Evolutionary conservation across 2,113 vertebrate genomes (phyloP).

Genomic region (Willisornis vidua): DNA sequence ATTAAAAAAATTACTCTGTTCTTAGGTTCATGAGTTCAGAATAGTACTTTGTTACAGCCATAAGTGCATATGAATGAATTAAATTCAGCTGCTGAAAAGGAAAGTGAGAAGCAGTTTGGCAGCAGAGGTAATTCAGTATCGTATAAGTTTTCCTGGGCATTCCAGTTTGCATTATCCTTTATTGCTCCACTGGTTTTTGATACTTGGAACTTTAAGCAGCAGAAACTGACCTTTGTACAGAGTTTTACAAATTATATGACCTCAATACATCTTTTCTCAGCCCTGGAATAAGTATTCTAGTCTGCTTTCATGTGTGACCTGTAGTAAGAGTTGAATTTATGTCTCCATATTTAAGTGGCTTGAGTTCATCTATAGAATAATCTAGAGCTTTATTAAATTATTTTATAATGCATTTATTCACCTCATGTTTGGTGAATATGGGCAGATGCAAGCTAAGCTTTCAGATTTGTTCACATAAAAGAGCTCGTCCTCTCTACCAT

Average conservation of each 20-base stretch:
- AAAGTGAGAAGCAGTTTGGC: background rate
- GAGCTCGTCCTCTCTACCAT: conserved; percentile 11
- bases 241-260: background rate
- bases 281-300: background rate
- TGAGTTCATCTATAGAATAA: background rate
- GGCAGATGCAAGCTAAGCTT: background rate
- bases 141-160: background rate
- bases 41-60: background rate
- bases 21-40: background rate
- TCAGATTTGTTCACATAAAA: background rate
- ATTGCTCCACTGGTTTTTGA: background rate
- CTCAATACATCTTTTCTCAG: background rate
- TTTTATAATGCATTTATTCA: background rate
- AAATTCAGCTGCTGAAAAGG: background rate
- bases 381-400: background rate
- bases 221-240: background rate
- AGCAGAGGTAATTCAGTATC: background rate
- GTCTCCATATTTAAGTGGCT: background rate
- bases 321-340: conserved; percentile 13
- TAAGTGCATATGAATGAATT: background rate
- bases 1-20: background rate
- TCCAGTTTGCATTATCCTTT: background rate
- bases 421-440: background rate
- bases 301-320: background rate
- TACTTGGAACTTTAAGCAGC: background rate